Evolutionary conservation across 1,140 invertebrate species (phyloP).

Genomic region (Eubasilissa regina): DNA sequence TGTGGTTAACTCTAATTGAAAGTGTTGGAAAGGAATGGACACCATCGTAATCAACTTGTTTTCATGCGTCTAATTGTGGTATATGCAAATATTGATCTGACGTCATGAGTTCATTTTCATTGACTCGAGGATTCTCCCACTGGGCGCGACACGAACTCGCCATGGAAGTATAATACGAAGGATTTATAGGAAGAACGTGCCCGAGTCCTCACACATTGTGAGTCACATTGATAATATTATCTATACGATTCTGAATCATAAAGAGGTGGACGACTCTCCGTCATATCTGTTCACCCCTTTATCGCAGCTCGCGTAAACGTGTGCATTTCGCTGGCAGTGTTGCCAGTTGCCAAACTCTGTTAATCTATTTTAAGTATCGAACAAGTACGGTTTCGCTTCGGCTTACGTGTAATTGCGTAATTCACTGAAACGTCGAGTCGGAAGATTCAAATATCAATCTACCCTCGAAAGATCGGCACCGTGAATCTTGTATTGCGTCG

Average conservation of each 20-base stretch:
- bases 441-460: not conserved
- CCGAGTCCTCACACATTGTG: too few relatives aligned
- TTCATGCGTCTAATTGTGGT: slow-evolving; percentile 25
- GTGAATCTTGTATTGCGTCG: too few relatives aligned
- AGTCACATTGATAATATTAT: too few relatives aligned
- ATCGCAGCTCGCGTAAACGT: too few relatives aligned
- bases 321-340: not conserved
- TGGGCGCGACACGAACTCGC: not conserved
- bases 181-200: too few relatives aligned
- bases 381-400: slow-evolving; percentile 11
- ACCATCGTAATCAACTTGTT: slow-evolving; percentile 26
- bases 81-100: slow-evolving; percentile 42
- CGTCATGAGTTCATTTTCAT: slow-evolving; percentile 40
- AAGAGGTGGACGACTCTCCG: too few relatives aligned
- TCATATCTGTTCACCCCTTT: not conserved
- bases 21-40: slow-evolving; percentile 18
- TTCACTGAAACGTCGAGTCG: not conserved
- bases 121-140: slow-evolving; percentile 29
- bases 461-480: too few relatives aligned
- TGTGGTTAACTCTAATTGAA: slow-evolving; percentile 3
- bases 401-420: slow-evolving; percentile 13
- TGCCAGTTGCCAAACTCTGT: not conserved
- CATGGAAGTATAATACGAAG: too few relatives aligned
- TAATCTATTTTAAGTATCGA: slow-evolving; percentile 12
- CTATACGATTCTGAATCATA: too few relatives aligned